These are phyloP conservation scores for Anthoscopus minutus DNA, from an alignment of 2,113 vertebrate genomes.

Conservation along the genomic window DNA sequence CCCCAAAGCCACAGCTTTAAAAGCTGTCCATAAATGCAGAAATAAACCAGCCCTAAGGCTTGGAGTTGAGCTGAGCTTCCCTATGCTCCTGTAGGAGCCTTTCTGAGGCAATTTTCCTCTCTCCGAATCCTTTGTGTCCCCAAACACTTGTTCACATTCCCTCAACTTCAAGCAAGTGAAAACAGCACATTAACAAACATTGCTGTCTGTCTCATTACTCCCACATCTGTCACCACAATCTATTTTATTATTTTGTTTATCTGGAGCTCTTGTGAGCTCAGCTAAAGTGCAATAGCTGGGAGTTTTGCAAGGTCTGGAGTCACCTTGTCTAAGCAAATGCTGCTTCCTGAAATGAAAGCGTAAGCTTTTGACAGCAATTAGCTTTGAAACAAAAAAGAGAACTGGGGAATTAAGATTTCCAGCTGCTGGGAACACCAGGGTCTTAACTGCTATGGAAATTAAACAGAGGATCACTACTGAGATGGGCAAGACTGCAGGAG, in stretches of 20 bases:
- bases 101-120: neutral
- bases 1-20: neutral
- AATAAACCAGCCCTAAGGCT: neutral
- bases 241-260: slow-evolving; percentile 43
- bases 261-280: neutral
- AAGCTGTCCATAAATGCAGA: neutral
- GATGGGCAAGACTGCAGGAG: neutral
- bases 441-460: slow-evolving; percentile 17
- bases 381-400: neutral
- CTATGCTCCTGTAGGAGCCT: neutral
- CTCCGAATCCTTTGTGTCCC: neutral
- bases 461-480: neutral
- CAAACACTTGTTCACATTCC: neutral
- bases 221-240: neutral
- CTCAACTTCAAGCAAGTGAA: neutral
- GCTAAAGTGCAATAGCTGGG: neutral
- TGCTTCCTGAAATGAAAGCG: neutral
- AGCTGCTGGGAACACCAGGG: neutral
- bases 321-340: slow-evolving; percentile 24
- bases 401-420: neutral
- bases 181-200: neutral
- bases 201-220: neutral
- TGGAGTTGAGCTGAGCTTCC: neutral
- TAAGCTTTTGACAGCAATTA: slow-evolving; percentile 19
- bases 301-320: neutral